These are phyloP conservation scores for Pteronotus mesoamericanus DNA, from an alignment of 2,797 vertebrate genomes.

Conservation along the genomic window DNA sequence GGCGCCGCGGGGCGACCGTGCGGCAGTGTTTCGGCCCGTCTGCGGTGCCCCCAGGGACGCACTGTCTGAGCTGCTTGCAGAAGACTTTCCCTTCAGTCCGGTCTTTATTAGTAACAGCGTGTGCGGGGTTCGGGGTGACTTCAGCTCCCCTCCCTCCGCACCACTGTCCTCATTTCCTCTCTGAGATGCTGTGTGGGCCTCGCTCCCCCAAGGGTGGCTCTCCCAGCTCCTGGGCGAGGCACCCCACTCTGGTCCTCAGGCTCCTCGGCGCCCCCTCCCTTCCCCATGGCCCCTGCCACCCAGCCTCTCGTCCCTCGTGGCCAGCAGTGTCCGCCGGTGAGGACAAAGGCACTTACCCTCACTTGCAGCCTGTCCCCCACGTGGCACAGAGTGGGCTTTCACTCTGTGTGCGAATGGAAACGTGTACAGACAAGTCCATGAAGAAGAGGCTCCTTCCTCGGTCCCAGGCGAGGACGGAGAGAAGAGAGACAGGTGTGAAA, in stretches of 20 bases:
- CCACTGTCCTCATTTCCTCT: accelerated
- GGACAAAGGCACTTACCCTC: neutral
- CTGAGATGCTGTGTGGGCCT: too few species aligned
- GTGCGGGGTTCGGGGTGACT: neutral
- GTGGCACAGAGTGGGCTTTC: neutral
- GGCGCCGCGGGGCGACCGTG: accelerated
- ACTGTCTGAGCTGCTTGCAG: neutral
- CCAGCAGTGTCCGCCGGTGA: neutral
- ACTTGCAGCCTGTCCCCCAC: neutral
- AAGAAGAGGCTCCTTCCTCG: neutral
- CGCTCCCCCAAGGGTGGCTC: neutral
- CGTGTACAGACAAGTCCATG: neutral
- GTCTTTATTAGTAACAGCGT: accelerated
- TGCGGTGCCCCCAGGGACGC: neutral
- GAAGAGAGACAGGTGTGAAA: neutral
- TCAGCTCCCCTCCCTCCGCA: too few species aligned
- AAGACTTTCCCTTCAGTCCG: neutral
- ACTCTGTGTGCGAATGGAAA: neutral
- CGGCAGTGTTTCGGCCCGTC: neutral
- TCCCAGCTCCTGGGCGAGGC: accelerated
- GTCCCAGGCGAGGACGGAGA: neutral
- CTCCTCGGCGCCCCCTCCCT: neutral
- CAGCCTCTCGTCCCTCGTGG: accelerated
- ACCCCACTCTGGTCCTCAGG: neutral
- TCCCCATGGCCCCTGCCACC: accelerated